Evolutionary conservation across 2,888 invertebrate genomes (phyloP).

Genomic region (Drosophila longiperda): DNA sequence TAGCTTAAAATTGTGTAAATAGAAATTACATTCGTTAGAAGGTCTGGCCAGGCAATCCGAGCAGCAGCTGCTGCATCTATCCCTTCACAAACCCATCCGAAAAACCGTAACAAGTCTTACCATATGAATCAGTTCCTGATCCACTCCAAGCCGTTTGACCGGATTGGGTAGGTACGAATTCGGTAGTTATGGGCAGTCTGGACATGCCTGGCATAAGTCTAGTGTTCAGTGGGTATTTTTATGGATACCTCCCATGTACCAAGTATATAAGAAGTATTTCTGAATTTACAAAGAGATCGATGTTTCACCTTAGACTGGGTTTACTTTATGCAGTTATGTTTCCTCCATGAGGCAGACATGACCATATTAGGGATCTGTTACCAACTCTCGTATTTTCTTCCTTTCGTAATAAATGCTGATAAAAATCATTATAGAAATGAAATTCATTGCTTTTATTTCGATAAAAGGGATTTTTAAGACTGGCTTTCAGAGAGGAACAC

Average conservation of each 20-base stretch:
- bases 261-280: neutral
- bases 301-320: neutral
- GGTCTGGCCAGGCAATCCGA: slow-evolving; percentile 44
- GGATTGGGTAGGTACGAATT: slow-evolving; percentile 6
- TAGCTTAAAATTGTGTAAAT: slow-evolving; percentile 81
- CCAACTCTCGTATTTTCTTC: neutral
- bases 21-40: slow-evolving; percentile 80
- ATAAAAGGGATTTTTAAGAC: neutral
- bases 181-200: neutral
- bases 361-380: neutral
- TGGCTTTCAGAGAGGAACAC: neutral
- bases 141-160: slow-evolving; percentile 46
- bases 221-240: neutral
- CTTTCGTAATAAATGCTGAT: neutral
- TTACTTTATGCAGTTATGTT: neutral
- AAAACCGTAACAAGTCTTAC: slow-evolving; percentile 18
- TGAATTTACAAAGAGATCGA: neutral
- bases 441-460: neutral
- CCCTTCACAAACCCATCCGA: neutral
- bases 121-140: slow-evolving; percentile 48
- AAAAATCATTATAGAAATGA: neutral
- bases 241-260: neutral
- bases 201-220: neutral
- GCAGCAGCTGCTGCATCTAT: slow-evolving; percentile 53
- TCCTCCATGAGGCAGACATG: neutral